Evolutionary conservation across 2,797 vertebrate genomes (phyloP).

Genomic region (Lepus townsendii): DNA sequence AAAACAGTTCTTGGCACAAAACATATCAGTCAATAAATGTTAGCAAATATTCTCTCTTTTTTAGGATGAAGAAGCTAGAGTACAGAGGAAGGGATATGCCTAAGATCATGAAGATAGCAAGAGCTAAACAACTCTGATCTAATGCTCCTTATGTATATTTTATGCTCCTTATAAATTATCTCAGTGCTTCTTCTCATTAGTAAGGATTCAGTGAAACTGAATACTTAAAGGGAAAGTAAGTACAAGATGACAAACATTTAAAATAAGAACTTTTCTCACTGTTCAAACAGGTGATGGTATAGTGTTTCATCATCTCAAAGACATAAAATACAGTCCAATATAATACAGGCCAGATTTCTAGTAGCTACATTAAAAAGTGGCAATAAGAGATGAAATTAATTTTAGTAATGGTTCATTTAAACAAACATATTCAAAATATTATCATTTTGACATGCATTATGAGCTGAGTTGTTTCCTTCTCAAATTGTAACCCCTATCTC

Average conservation of each 20-base stretch:
- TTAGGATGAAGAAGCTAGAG: neutral
- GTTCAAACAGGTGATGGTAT: neutral
- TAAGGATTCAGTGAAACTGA: neutral
- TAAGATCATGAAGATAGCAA: neutral
- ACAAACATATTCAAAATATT: neutral
- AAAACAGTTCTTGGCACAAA: neutral
- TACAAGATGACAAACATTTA: constrained; percentile 20
- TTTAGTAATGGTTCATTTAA: neutral
- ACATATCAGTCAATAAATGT: neutral
- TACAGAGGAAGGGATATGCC: neutral
- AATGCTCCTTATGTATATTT: neutral
- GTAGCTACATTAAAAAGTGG: neutral
- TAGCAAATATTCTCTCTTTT: neutral
- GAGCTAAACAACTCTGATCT: neutral
- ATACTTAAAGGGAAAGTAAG: neutral
- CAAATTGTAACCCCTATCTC: neutral
- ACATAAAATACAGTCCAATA: neutral
- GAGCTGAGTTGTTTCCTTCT: neutral
- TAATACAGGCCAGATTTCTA: neutral
- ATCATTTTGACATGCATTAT: neutral
- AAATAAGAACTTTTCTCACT: neutral
- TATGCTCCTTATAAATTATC: neutral
- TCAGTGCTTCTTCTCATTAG: neutral
- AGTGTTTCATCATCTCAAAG: neutral
- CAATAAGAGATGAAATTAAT: neutral